Evolutionary conservation across 2,888 invertebrate genomes (phyloP).

Genomic region (Empis stercorea): DNA sequence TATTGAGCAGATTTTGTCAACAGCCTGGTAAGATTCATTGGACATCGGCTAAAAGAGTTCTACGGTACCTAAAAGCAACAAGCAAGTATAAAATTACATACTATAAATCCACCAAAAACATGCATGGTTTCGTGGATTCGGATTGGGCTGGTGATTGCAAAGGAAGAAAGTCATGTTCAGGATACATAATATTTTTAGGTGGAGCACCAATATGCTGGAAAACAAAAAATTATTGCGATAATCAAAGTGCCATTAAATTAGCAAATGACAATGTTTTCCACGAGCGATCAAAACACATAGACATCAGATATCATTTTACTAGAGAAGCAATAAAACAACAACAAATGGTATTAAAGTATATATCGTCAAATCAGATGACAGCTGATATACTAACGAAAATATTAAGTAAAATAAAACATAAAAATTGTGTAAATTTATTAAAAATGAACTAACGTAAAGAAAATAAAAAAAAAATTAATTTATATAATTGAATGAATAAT

Average conservation of each 20-base stretch:
- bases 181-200: background rate
- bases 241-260: background rate
- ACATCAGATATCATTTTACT: background rate
- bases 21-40: constrained; percentile 1
- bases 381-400: background rate
- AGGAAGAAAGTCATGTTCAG: background rate
- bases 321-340: background rate
- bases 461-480: no score
- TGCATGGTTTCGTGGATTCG: background rate
- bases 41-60: background rate
- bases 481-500: no score
- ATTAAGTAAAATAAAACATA: background rate
- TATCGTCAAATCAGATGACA: background rate
- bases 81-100: background rate
- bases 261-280: background rate
- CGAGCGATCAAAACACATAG: background rate
- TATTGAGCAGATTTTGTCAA: constrained; percentile 4
- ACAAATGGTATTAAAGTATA: background rate
- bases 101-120: background rate
- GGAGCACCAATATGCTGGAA: background rate
- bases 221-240: background rate
- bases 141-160: constrained; percentile 1
- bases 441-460: no score
- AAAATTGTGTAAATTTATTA: background rate
- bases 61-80: background rate